These are phyloP conservation scores for Ophion costatus DNA, from an alignment of 2,888 invertebrate genomes.

Conservation along the genomic window DNA sequence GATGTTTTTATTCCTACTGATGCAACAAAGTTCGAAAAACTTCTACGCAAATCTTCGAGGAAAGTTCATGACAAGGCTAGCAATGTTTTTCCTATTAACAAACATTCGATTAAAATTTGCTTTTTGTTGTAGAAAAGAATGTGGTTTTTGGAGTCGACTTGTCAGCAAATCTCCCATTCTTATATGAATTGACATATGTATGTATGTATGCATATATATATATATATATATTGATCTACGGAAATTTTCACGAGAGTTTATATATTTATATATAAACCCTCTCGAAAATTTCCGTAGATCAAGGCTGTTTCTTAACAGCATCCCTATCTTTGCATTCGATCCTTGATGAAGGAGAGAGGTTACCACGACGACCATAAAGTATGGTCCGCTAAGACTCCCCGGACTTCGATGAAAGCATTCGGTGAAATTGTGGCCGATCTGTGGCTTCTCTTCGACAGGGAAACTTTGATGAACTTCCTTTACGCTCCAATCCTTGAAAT, in stretches of 20 bases:
- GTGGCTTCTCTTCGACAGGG: conserved; percentile 10
- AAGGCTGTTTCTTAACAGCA: conserved; percentile 11
- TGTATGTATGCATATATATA: background rate
- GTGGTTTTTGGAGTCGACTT: background rate
- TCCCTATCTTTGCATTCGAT: conserved; percentile 2
- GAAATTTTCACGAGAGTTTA: no score
- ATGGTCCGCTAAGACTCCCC: conserved; percentile 3
- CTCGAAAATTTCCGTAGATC: conserved; percentile 15
- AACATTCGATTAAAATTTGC: no score
- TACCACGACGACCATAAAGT: conserved; percentile 9
- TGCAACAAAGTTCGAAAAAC: no score
- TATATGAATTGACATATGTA: no score
- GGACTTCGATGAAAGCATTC: conserved; percentile 32
- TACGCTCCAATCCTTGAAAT: background rate
- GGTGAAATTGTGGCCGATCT: conserved; percentile 33
- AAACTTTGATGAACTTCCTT: conserved; percentile 16
- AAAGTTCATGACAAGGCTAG: no score
- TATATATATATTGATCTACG: no score
- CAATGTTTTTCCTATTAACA: no score
- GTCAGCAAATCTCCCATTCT: background rate
- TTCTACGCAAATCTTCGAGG: no score
- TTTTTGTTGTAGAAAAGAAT: no score
- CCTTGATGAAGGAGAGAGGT: conserved; percentile 15
- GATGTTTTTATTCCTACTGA: no score
- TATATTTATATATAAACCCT: background rate